Conservation (phyloP, 2,113 vertebrate genomes). For the Scopus umbretta region DNA sequence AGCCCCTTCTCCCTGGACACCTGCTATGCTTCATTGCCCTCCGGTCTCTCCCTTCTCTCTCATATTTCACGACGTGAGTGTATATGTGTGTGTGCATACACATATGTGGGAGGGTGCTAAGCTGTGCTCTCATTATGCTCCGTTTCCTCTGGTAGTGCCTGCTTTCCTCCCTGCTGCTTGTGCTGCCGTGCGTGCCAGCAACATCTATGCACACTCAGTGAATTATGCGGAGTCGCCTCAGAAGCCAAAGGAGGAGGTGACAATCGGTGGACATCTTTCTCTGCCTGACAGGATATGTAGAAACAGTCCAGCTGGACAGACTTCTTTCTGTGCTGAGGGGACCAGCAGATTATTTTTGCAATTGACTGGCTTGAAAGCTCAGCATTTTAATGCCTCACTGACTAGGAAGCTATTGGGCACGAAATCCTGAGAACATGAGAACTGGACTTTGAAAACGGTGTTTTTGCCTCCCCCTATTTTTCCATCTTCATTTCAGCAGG, state of each 20-base stretch:
- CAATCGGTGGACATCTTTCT: constrained; percentile 14
- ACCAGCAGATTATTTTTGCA: background rate
- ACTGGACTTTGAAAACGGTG: background rate
- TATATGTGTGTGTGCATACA: background rate
- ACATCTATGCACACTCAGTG: background rate
- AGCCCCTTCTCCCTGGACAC: background rate
- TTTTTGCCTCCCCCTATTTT: background rate
- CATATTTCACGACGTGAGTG: background rate
- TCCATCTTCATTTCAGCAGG: background rate
- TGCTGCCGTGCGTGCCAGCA: background rate
- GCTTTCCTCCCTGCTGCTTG: background rate
- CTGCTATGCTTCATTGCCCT: background rate
- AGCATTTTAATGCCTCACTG: background rate
- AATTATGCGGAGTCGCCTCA: background rate
- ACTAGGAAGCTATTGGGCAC: background rate
- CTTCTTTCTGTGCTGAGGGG: background rate
- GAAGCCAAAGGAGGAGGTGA: constrained; percentile 8
- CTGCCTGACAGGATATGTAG: constrained; percentile 8
- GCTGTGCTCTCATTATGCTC: background rate
- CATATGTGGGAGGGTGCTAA: background rate
- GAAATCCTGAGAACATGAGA: background rate
- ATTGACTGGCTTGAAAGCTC: background rate
- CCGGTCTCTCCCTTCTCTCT: background rate
- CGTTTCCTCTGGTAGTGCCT: background rate
- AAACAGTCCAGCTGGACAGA: constrained; percentile 9